phyloP scores from a whole-genome alignment of 2,113 vertebrate species.

The Solenodon paradoxus region DNA sequence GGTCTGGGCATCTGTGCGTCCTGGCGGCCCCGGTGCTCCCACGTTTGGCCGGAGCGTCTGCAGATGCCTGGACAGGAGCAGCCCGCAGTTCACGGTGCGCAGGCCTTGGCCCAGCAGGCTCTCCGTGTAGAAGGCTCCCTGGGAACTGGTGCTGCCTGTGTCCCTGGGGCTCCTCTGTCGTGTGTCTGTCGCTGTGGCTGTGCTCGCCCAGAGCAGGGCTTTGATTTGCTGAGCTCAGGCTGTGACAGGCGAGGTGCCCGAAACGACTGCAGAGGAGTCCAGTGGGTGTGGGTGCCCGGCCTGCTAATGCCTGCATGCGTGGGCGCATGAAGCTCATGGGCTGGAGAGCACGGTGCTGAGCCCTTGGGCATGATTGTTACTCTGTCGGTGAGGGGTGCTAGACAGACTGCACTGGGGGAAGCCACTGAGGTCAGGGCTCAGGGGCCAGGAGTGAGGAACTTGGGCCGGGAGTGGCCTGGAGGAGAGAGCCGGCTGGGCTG shows the following conservation, averaged over 20 bases:
- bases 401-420: neutral
- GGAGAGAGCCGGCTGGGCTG: neutral
- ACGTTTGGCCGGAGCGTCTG: neutral
- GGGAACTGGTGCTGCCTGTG: accelerated
- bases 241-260: neutral
- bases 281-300: neutral
- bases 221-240: too few relatives aligned
- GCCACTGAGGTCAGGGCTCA: neutral
- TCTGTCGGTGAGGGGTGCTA: neutral
- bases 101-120: neutral
- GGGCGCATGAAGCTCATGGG: accelerated
- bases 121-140: neutral
- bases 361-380: accelerated
- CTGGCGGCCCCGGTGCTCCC: too few relatives aligned
- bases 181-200: too few relatives aligned
- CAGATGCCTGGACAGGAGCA: neutral
- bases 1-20: too few relatives aligned
- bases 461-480: neutral
- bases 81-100: accelerated
- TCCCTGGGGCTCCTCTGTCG: neutral
- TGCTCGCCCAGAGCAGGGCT: too few relatives aligned
- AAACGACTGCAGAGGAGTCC: neutral
- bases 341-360: accelerated
- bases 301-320: neutral
- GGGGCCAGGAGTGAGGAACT: too few relatives aligned